Evolutionary conservation across 2,888 invertebrate genomes (phyloP).

Genomic region (Operophtera brumata): DNA sequence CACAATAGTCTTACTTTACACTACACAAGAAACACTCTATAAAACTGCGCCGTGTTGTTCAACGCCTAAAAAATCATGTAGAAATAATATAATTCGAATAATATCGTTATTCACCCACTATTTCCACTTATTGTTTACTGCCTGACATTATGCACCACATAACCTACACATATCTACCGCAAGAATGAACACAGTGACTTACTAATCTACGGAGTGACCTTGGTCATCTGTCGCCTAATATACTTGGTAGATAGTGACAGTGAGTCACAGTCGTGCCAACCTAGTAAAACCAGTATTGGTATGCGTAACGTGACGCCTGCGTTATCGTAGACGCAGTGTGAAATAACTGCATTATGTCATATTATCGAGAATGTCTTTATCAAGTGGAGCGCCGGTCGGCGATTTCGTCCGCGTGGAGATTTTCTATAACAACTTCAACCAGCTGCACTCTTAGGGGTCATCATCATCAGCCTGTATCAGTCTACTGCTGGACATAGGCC

Average conservation of each 20-base stretch:
- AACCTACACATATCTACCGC: slow-evolving; percentile 1
- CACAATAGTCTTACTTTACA: too few species aligned
- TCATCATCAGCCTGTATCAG: too few species aligned
- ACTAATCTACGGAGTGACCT: not conserved
- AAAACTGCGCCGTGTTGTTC: not conserved
- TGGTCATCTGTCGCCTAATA: not conserved
- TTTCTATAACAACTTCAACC: too few species aligned
- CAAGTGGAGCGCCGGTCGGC: too few species aligned
- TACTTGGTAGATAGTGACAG: slow-evolving; percentile 1
- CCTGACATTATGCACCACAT: not conserved
- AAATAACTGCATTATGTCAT: not conserved
- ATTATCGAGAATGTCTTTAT: not conserved
- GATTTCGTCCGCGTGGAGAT: too few species aligned
- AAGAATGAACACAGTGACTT: not conserved
- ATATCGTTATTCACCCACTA: not conserved
- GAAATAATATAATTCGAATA: too few species aligned
- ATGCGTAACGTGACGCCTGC: slow-evolving; percentile 7
- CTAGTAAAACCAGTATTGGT: slow-evolving; percentile 5
- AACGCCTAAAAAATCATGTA: not conserved
- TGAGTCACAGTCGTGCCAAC: slow-evolving; percentile 17
- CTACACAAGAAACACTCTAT: too few species aligned
- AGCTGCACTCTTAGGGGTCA: too few species aligned
- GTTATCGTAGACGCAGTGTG: slow-evolving; percentile 1
- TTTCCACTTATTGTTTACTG: not conserved
- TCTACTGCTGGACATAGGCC: too few species aligned